phyloP scores from a whole-genome alignment of 2,113 vertebrate genomes.

The Malurus elegans region DNA sequence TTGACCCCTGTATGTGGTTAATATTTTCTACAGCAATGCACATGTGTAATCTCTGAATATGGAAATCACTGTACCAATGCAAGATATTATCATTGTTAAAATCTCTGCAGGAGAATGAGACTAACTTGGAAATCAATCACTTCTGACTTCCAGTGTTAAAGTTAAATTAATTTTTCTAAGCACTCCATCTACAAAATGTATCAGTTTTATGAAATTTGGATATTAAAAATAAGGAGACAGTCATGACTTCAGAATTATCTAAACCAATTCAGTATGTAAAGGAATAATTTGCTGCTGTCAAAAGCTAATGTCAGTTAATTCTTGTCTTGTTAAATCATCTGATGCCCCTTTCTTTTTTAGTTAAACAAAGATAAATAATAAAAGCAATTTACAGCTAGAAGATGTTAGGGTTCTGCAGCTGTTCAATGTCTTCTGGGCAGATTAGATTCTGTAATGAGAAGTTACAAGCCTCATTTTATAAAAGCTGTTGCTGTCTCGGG shows the following conservation, averaged over 20 bases:
- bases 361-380: conserved; percentile 82
- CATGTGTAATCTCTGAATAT: neutral
- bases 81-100: neutral
- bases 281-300: conserved; percentile 68
- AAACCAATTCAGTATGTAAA: conserved; percentile 50
- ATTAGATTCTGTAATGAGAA: conserved; percentile 82
- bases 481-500: conserved; percentile 78
- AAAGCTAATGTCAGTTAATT: conserved; percentile 71
- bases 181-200: conserved; percentile 24
- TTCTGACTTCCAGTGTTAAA: neutral
- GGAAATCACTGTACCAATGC: neutral
- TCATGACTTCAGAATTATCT: conserved; percentile 40
- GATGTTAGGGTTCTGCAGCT: conserved; percentile 73
- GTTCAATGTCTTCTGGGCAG: conserved; percentile 77
- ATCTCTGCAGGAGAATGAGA: neutral
- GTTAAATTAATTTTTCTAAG: conserved; percentile 40
- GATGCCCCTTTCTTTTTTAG: conserved; percentile 71
- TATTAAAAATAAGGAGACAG: conserved; percentile 46
- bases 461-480: conserved; percentile 80
- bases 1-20: neutral
- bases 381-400: conserved; percentile 76
- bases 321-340: conserved; percentile 74
- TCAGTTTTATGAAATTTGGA: conserved; percentile 18
- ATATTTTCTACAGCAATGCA: neutral
- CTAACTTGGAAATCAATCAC: conserved; percentile 29